Evolutionary conservation across 2,797 vertebrate genomes (phyloP).

Genomic region (Sus cebifrons): DNA sequence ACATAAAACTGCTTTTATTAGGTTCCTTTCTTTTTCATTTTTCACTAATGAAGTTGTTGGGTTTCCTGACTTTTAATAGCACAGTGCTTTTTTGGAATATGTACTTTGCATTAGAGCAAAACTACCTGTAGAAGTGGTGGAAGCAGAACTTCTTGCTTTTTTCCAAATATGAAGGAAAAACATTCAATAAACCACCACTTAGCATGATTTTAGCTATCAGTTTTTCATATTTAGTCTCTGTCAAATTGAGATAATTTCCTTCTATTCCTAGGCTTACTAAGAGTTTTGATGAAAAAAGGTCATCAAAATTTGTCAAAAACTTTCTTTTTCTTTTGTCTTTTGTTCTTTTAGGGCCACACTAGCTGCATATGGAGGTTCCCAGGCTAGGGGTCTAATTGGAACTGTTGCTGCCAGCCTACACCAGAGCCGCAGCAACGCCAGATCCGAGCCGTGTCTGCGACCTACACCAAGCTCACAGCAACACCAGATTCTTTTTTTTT

Average conservation of each 20-base stretch:
- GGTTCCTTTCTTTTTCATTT: not conserved
- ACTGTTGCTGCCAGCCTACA: too few species aligned
- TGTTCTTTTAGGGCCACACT: too few species aligned
- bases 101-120: not conserved
- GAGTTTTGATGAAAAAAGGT: not conserved
- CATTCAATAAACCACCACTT: not conserved
- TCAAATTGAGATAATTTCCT: not conserved
- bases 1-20: conserved; percentile 5
- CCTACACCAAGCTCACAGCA: too few species aligned
- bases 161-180: not conserved
- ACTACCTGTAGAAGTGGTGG: not conserved
- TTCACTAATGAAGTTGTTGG: not conserved
- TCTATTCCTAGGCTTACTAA: conserved; percentile 23
- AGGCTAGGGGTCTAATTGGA: too few species aligned
- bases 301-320: not conserved
- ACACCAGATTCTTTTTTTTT: too few species aligned
- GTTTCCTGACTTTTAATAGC: conserved; percentile 23
- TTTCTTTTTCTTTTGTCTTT: not conserved
- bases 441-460: too few species aligned
- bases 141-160: not conserved
- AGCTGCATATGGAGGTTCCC: too few species aligned
- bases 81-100: conserved; percentile 1
- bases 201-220: not conserved
- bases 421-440: too few species aligned
- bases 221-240: not conserved